Evolutionary conservation across 2,113 vertebrate species (phyloP).

Genomic region (Mobula hypostoma): DNA sequence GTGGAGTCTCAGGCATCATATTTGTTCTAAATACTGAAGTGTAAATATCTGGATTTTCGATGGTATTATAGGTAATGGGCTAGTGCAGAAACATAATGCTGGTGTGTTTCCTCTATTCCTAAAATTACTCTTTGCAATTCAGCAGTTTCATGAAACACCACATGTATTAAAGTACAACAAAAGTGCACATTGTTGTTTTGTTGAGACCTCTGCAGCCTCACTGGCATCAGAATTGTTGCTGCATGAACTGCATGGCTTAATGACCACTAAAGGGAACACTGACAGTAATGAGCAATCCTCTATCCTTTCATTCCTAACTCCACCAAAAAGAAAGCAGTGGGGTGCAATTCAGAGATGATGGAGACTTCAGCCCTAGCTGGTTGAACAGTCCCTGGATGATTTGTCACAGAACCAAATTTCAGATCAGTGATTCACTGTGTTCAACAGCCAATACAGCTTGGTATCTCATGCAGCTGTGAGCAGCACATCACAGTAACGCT

Average conservation of each 20-base stretch:
- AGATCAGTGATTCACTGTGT: not conserved
- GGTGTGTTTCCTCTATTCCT: too few relatives aligned
- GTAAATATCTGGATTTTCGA: too few relatives aligned
- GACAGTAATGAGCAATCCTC: not conserved
- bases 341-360: not conserved
- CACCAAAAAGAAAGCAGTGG: not conserved
- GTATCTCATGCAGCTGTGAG: not conserved
- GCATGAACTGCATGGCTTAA: not conserved
- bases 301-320: not conserved
- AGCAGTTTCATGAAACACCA: not conserved
- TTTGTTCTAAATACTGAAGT: too few relatives aligned
- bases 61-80: too few relatives aligned
- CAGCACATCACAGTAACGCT: not conserved
- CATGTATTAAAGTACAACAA: not conserved
- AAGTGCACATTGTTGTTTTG: not conserved
- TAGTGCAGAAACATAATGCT: too few relatives aligned
- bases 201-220: not conserved
- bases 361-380: not conserved
- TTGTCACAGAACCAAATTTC: not conserved
- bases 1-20: too few relatives aligned
- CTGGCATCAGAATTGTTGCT: not conserved
- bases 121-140: not conserved
- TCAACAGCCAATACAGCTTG: not conserved
- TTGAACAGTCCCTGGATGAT: not conserved
- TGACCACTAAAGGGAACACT: not conserved